Base-by-base conservation (phyloP, 1,140 invertebrate species). In the Chironomus tepperi region DNA sequence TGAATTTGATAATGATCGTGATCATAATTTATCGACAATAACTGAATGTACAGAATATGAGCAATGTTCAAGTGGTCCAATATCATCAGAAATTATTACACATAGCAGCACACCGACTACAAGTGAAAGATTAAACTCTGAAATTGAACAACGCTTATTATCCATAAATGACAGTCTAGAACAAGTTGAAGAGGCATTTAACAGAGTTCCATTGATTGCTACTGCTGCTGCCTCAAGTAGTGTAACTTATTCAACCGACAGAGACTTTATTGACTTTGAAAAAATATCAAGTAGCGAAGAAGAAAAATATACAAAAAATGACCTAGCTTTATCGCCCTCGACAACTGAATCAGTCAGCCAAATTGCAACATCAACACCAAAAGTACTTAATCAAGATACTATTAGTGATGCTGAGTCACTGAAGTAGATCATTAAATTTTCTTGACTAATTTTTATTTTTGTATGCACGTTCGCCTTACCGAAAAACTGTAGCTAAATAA, bases 331-430 rank as follows among this genome's bases (percentile, higher is more conserved):
- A 12, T n/a, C 9, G 10, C 47, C n/a, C 47, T 57, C 47, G 47
- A 57, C 47, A 3, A 57, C 47, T 12, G n/a, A 57, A 57, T n/a
- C 47, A n/a, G 47, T 2, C 9, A 57, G 47, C n/a, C 47, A 57
- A 57, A 57, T 57, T 57, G 47, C 47, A 57, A 57, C 47, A 57
- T 57, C 47, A n/a, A 57, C 47, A 57, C 47, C 47, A 57, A 57
- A 57, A 57, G n/a, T 12, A 12, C 47, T 57, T n/a, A 57, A 12
- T 10, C 47, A 10, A n/a, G 47, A 57, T n/a, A 57, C n/a, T 57
- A 2, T 57, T n/a, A 57, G 47, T 57, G 47, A 7, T 34, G 24
- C 24, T 34, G 24, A 57, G 47, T 57, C n/a, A n/a, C 47, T 57
- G 47, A 57, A 34, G 24, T 57, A n/a, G 47, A 57, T 1, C 10